phyloP scores from a whole-genome alignment of 2,113 vertebrate species.

The Rhinopomastus cyanomelas region DNA sequence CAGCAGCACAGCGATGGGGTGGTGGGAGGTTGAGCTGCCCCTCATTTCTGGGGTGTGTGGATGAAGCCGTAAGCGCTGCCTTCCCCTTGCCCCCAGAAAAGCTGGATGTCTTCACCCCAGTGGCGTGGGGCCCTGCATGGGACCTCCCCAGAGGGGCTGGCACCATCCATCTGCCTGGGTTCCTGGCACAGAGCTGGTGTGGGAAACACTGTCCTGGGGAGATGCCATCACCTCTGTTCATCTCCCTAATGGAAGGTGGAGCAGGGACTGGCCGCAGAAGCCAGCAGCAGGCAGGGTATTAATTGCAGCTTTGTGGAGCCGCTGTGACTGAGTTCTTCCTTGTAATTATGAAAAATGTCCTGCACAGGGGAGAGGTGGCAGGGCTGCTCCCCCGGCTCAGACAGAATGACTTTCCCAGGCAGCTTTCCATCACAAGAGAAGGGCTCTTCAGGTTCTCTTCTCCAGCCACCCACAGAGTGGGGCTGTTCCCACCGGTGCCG shows the following conservation, averaged over 20 bases:
- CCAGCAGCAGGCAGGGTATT: constrained; percentile 11
- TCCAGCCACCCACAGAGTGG: constrained; percentile 60
- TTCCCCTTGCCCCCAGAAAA: fast-evolving
- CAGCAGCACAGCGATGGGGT: neutral
- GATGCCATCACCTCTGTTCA: neutral
- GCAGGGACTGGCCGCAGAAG: neutral
- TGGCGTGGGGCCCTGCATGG: fast-evolving
- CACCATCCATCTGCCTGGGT: neutral
- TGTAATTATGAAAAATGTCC: constrained; percentile 67
- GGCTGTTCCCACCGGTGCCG: constrained; percentile 27
- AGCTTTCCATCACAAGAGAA: neutral
- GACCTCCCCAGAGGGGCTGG: neutral
- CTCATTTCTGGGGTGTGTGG: fast-evolving
- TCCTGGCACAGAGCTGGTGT: neutral
- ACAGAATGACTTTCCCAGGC: constrained; percentile 63
- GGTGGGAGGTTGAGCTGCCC: neutral
- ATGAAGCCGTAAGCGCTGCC: fast-evolving
- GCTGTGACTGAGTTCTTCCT: constrained; percentile 37
- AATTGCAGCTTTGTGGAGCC: constrained; percentile 23
- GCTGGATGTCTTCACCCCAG: neutral
- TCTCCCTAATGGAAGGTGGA: neutral
- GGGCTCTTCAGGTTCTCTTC: neutral
- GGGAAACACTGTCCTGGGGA: fast-evolving
- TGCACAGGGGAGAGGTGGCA: constrained; percentile 14
- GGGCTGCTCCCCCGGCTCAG: constrained; percentile 4